Conservation (phyloP, 2,888 invertebrate species). For the Drosophila cracens region DNA sequence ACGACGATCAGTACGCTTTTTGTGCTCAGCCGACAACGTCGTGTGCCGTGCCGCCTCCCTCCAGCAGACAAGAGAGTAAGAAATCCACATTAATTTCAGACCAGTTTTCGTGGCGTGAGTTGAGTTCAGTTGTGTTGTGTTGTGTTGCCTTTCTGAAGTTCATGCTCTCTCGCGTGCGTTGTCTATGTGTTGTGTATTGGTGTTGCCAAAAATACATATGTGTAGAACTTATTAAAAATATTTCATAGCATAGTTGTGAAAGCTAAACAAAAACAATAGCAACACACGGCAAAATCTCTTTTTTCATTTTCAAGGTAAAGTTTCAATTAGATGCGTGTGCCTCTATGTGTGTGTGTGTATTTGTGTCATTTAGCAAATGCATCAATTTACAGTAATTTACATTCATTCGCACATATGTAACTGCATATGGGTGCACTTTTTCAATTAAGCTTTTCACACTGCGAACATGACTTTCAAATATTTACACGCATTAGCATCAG, state of each 20-base stretch:
- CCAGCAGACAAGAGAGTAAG: conserved; percentile 52
- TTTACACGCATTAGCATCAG: conserved; percentile 18
- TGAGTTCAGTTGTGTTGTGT: conserved; percentile 1
- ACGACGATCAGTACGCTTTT: conserved; percentile 68
- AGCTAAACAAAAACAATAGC: conserved; percentile 21
- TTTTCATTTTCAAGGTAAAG: conserved; percentile 64
- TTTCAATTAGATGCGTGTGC: conserved; percentile 40
- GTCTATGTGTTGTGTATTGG: conserved; percentile 33
- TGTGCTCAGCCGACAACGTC: conserved; percentile 65
- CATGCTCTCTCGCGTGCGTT: conserved; percentile 26
- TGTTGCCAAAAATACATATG: conserved; percentile 66
- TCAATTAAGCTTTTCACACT: conserved; percentile 40
- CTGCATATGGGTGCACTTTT: conserved; percentile 19
- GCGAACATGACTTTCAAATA: conserved; percentile 32
- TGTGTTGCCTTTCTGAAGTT: conserved; percentile 33
- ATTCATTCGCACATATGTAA: conserved; percentile 5
- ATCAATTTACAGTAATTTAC: conserved; percentile 18
- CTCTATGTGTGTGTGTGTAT: neutral
- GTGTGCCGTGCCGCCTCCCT: conserved; percentile 44
- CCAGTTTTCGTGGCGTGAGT: conserved; percentile 62
- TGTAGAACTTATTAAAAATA: conserved; percentile 34
- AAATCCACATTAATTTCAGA: conserved; percentile 46
- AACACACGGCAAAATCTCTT: conserved; percentile 29
- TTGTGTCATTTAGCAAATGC: conserved; percentile 15
- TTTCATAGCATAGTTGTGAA: conserved; percentile 39